A percentile compares a stretch with the other conserved stretches of the same genome.
These are phyloP conservation scores for Parazoanthus swiftii DNA, from an alignment of 92 coral and sea anemone species.

Conservation along the genomic window DNA sequence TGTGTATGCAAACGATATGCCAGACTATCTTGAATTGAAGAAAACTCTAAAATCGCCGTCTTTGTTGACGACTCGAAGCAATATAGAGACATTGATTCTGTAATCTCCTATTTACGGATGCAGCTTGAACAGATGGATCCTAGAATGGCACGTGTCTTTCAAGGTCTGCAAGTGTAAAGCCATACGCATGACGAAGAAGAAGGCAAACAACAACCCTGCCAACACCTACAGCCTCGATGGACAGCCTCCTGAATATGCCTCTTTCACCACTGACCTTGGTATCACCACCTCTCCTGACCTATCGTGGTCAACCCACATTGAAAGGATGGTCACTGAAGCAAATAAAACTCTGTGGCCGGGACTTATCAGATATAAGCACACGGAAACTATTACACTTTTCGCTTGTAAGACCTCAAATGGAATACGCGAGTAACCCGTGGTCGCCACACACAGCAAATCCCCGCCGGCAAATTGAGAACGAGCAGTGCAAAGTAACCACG, in stretches of 20 bases:
- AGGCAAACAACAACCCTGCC: constrained; percentile 4
- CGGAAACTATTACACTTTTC: constrained; percentile 42
- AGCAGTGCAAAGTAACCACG: constrained; percentile 58
- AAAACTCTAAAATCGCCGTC: constrained; percentile 29
- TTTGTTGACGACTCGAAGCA: constrained; percentile 59
- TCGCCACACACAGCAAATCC: constrained; percentile 48
- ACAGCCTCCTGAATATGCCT: constrained; percentile 13
- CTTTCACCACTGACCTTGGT: constrained; percentile 39
- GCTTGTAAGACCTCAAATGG: constrained; percentile 34
- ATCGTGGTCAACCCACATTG: constrained; percentile 48
- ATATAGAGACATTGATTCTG: constrained; percentile 25
- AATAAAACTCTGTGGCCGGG: constrained; percentile 1
- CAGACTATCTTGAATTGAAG: neutral
- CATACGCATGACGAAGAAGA: constrained; percentile 14
- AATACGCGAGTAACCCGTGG: constrained; percentile 46
- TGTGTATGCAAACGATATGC: constrained; percentile 49
- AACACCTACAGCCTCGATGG: too few relatives aligned
- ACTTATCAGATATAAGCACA: constrained; percentile 19
- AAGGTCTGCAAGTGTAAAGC: constrained; percentile 3
- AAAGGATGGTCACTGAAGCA: constrained; percentile 25
- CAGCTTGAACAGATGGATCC: constrained; percentile 19
- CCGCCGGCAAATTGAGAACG: constrained; percentile 37
- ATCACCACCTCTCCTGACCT: constrained; percentile 43
- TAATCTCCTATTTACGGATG: neutral
- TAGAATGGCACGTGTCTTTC: neutral